A percentile compares a stretch with the other conserved stretches of the same genome.
Conservation (phyloP, 1,140 invertebrate species). For the Drosophila busckii region DNA sequence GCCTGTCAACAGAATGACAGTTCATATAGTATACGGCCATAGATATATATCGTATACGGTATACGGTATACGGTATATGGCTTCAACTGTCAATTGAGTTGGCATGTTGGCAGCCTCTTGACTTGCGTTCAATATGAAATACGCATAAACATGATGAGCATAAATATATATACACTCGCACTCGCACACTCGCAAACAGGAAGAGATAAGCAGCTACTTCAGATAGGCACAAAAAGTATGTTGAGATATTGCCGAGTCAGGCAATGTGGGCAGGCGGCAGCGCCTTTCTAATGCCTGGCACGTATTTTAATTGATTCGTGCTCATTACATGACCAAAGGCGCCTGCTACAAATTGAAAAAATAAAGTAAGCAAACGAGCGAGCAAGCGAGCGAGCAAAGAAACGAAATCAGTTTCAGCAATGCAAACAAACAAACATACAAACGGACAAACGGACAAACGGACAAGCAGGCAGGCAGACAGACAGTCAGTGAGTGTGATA, state of each 20-base stretch:
- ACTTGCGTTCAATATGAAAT: constrained; percentile 68
- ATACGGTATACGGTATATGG: constrained; percentile 24
- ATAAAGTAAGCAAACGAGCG: background rate
- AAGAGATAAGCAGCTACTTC: background rate
- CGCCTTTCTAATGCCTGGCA: constrained; percentile 58
- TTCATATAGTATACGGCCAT: constrained; percentile 58
- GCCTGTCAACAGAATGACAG: constrained; percentile 72
- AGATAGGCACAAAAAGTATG: background rate
- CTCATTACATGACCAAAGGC: constrained; percentile 55
- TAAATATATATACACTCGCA: constrained; percentile 32
- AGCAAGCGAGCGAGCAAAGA: constrained; percentile 21
- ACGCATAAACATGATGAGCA: constrained; percentile 68
- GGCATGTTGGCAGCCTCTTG: constrained; percentile 74
- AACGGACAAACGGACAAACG: constrained; percentile 15
- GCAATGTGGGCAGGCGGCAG: background rate
- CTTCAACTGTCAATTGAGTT: constrained; percentile 74
- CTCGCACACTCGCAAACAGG: background rate
- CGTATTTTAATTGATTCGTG: constrained; percentile 77
- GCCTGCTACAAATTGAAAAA: constrained; percentile 3
- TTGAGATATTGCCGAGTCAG: constrained; percentile 52
- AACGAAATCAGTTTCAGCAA: constrained; percentile 61
- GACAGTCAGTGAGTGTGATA: constrained; percentile 27
- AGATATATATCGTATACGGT: constrained; percentile 6
- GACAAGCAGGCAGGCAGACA: background rate
- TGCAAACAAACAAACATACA: constrained; percentile 55